Evolutionary conservation across 2,113 vertebrate genomes (phyloP).

Genomic region (Rissa tridactyla): DNA sequence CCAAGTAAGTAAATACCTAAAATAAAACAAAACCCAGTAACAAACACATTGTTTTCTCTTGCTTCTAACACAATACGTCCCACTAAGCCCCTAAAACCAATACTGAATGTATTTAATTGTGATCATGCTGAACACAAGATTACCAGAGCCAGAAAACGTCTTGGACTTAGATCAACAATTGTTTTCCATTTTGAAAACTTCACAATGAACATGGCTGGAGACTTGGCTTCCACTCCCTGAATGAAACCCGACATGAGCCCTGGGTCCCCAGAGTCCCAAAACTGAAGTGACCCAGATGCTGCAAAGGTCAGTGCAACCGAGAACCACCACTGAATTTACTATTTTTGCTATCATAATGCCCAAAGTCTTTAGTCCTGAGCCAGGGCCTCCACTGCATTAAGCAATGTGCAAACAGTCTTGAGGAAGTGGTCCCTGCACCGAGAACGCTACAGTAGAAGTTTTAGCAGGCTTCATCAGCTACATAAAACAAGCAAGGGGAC

Average conservation of each 20-base stretch:
- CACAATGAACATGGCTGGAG: constrained; percentile 61
- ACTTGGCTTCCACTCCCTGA: constrained; percentile 12
- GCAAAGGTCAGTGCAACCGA: constrained; percentile 21
- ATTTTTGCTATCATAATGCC: constrained; percentile 26
- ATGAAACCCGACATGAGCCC: constrained; percentile 6
- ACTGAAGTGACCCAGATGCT: constrained; percentile 23
- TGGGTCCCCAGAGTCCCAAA: background rate
- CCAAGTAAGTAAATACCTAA: constrained; percentile 36
- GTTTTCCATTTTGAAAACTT: constrained; percentile 66
- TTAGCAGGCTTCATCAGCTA: background rate
- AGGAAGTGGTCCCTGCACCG: background rate
- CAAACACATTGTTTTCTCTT: constrained; percentile 56
- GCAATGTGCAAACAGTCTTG: background rate
- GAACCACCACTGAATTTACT: constrained; percentile 10
- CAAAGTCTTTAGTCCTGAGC: background rate
- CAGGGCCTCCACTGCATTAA: background rate
- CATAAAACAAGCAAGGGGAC: background rate
- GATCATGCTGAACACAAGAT: constrained; percentile 49
- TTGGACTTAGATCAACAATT: constrained; percentile 49
- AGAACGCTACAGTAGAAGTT: background rate
- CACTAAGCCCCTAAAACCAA: constrained; percentile 47
- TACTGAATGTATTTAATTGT: constrained; percentile 53
- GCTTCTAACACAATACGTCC: constrained; percentile 52
- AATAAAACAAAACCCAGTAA: constrained; percentile 18
- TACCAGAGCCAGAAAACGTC: constrained; percentile 42